These are phyloP conservation scores for Drosophila ambigua DNA, from an alignment of 1,140 invertebrate species.

Conservation along the genomic window DNA sequence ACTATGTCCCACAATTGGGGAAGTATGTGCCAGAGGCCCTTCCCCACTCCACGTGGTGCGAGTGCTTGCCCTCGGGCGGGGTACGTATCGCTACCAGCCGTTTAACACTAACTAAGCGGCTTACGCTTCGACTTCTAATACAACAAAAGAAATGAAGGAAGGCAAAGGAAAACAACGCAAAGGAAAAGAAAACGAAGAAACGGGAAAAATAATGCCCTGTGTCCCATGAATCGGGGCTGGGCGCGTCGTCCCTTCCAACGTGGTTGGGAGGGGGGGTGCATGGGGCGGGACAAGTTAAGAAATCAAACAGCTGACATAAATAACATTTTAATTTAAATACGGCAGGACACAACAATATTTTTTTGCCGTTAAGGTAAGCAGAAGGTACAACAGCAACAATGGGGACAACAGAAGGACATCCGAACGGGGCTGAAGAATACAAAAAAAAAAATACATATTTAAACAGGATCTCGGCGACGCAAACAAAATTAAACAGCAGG, in stretches of 20 bases:
- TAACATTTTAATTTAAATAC: slow-evolving; percentile 83
- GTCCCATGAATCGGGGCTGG: slow-evolving; percentile 13
- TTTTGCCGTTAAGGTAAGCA: slow-evolving; percentile 78
- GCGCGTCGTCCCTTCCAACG: background rate
- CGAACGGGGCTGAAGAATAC: slow-evolving; percentile 13
- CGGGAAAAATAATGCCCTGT: slow-evolving; percentile 52
- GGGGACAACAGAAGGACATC: slow-evolving; percentile 39
- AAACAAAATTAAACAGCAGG: slow-evolving; percentile 79
- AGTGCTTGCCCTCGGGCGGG: too few species aligned
- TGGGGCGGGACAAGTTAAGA: slow-evolving; percentile 65
- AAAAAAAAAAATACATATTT: slow-evolving; percentile 73
- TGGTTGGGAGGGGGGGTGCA: slow-evolving; percentile 1
- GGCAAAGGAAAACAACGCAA: slow-evolving; percentile 25
- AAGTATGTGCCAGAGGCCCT: too few species aligned
- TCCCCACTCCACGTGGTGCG: too few species aligned
- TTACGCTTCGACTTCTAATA: slow-evolving; percentile 66
- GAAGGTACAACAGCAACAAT: slow-evolving; percentile 63
- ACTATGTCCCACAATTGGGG: too few species aligned
- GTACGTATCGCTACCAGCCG: slow-evolving; percentile 58
- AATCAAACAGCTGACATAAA: slow-evolving; percentile 83
- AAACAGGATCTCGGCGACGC: slow-evolving; percentile 67
- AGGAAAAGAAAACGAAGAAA: slow-evolving; percentile 41
- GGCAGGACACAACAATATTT: slow-evolving; percentile 77
- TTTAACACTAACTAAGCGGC: slow-evolving; percentile 79
- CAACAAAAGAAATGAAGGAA: slow-evolving; percentile 29